Percentiles rank a stretch among this genome's conserved stretches.
phyloP scores from a whole-genome alignment of 2,113 vertebrate species.

The Athene noctua region DNA sequence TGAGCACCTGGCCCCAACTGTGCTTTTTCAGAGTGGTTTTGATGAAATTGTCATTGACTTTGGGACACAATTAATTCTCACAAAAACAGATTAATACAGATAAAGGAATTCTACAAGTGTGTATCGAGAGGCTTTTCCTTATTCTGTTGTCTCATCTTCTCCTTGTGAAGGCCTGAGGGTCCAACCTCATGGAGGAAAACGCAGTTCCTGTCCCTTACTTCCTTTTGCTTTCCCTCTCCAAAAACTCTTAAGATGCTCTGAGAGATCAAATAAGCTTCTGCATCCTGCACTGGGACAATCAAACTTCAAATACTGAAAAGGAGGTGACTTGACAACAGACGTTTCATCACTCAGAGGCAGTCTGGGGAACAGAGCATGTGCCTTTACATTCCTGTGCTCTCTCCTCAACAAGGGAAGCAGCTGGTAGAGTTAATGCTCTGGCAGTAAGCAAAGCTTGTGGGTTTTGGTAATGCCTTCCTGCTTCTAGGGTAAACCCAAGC shows the following conservation, averaged over 20 bases:
- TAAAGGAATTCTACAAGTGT: neutral
- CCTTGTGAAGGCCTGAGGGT: neutral
- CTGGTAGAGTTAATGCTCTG: neutral
- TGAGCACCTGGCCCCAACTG: neutral
- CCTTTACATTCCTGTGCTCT: neutral
- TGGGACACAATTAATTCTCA: neutral
- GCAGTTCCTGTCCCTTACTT: neutral
- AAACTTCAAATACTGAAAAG: neutral
- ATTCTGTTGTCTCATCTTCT: neutral
- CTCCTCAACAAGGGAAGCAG: neutral
- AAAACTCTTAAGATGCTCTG: neutral
- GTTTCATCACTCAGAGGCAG: neutral
- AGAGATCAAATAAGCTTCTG: neutral
- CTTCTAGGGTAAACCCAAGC: neutral
- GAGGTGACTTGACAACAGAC: neutral
- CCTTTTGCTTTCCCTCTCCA: neutral
- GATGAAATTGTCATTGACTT: neutral
- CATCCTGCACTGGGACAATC: neutral
- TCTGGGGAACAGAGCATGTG: neutral
- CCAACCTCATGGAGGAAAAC: rapidly evolving
- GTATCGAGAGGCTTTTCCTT: neutral
- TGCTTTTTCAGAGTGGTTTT: neutral
- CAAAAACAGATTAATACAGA: neutral
- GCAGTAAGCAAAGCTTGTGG: neutral
- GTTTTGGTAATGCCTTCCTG: neutral